Evolutionary conservation across 1,140 invertebrate genomes (phyloP).

Genomic region (Drosophila eugracilis): DNA sequence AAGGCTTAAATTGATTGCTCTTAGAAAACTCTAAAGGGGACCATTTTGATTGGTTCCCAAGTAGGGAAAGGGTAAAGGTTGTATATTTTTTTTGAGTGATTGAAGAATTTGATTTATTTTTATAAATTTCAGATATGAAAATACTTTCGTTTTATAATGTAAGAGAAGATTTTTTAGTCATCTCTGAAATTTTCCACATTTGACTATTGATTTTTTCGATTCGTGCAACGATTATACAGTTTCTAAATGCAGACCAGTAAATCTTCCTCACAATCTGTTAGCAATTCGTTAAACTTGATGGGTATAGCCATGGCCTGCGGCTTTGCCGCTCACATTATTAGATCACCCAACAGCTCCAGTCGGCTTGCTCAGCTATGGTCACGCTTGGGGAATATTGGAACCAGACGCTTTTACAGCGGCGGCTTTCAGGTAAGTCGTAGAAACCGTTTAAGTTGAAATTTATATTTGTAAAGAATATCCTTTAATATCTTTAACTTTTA

Average conservation of each 20-base stretch:
- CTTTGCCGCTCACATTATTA: neutral
- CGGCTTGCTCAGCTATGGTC: constrained; percentile 3
- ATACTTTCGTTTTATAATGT: too few relatives aligned
- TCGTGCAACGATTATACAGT: neutral
- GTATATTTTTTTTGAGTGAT: too few relatives aligned
- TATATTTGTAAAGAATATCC: too few relatives aligned
- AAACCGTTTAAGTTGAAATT: neutral
- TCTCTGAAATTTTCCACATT: neutral
- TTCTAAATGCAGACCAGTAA: constrained; percentile 11
- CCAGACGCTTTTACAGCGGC: constrained; percentile 2
- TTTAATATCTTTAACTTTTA: neutral
- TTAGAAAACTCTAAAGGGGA: constrained; percentile 25
- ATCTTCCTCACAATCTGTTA: neutral
- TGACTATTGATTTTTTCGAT: neutral
- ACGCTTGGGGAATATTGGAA: neutral
- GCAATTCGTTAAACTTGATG: neutral
- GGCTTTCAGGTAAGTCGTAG: constrained; percentile 15
- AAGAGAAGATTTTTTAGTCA: neutral
- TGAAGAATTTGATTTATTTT: too few relatives aligned
- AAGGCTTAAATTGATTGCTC: constrained; percentile 16
- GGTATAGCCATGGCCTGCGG: constrained; percentile 9
- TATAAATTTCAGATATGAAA: too few relatives aligned
- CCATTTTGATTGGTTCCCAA: neutral
- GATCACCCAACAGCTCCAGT: neutral
- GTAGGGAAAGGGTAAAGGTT: neutral